These are phyloP conservation scores for Cataglyphis albicans DNA, from an alignment of 2,888 invertebrate species.

Conservation along the genomic window DNA sequence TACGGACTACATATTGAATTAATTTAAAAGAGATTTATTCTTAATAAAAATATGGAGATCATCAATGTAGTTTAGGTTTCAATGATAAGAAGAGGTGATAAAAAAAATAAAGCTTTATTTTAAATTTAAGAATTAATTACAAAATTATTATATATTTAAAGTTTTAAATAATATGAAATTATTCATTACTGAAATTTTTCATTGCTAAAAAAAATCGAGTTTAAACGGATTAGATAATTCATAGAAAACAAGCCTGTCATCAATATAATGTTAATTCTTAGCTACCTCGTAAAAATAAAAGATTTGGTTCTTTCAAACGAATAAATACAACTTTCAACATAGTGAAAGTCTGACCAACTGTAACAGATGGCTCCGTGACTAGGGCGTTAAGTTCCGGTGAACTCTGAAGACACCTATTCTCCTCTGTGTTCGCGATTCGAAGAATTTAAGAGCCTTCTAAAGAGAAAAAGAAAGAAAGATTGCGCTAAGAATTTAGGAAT, in stretches of 20 bases:
- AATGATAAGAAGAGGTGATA: background rate
- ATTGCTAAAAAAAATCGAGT: background rate
- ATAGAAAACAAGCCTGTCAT: background rate
- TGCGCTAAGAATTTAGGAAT: conserved; percentile 3
- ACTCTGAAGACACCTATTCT: conserved; percentile 61
- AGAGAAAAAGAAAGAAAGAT: conserved; percentile 19
- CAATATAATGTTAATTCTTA: conserved; percentile 11
- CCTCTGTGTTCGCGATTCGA: conserved; percentile 47
- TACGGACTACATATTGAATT: background rate
- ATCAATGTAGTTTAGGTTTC: background rate
- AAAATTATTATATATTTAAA: background rate
- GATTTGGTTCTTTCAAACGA: conserved; percentile 60
- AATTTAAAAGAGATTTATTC: conserved; percentile 8
- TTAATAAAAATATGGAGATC: background rate
- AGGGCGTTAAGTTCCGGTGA: conserved; percentile 68
- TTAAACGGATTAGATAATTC: background rate
- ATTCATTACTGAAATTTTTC: background rate
- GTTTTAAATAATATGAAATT: background rate
- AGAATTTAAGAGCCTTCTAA: conserved; percentile 70
- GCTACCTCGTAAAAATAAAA: conserved; percentile 50
- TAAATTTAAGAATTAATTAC: background rate
- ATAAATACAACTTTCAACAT: conserved; percentile 71
- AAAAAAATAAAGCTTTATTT: background rate
- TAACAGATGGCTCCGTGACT: conserved; percentile 77
- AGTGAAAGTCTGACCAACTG: conserved; percentile 73